Evolutionary conservation across 2,797 vertebrate genomes (phyloP).

Genomic region (Sebastes ruberrimus): DNA sequence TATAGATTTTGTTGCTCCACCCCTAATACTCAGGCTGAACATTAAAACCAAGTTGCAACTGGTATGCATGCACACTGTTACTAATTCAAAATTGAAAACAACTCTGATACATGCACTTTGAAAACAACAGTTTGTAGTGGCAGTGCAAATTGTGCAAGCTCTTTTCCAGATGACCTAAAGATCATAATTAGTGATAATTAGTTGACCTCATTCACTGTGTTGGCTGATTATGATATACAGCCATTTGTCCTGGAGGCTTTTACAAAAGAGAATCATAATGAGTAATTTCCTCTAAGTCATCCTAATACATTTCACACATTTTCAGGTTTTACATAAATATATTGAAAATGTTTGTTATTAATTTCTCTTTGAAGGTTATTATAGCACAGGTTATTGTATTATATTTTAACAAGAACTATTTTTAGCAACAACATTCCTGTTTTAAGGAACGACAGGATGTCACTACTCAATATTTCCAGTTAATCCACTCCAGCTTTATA

Average conservation of each 20-base stretch:
- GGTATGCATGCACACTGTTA: background rate
- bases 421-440: background rate
- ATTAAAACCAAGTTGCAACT: background rate
- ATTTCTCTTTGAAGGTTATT: background rate
- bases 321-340: background rate
- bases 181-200: background rate
- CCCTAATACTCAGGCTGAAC: too few relatives aligned
- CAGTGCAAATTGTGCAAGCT: background rate
- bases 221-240: background rate
- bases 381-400: background rate
- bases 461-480: background rate
- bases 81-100: background rate
- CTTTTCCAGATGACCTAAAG: background rate
- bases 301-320: background rate
- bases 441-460: background rate
- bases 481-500: background rate
- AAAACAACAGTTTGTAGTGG: background rate
- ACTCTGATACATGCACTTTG: background rate
- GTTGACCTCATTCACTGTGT: background rate
- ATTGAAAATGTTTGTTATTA: background rate
- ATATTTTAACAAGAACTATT: background rate
- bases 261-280: background rate
- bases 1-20: too few relatives aligned
- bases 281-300: background rate
- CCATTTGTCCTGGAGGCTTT: background rate